Evolutionary conservation across 2,113 vertebrate genomes (phyloP).

Genomic region (Dipodomys ordii): DNA sequence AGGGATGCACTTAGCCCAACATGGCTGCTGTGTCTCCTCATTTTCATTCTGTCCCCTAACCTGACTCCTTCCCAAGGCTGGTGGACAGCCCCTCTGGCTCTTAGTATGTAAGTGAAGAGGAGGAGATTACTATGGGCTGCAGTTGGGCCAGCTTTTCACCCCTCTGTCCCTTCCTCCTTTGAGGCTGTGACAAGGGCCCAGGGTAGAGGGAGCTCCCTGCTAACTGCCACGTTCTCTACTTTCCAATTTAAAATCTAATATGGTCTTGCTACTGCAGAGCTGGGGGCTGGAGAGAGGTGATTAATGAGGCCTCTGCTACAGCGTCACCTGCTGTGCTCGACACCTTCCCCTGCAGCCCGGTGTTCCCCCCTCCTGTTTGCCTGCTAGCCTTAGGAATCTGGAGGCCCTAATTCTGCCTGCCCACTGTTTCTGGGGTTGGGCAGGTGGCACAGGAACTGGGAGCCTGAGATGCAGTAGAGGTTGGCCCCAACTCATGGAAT

Average conservation of each 20-base stretch:
- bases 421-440: not conserved
- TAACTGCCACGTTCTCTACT: conserved; percentile 75
- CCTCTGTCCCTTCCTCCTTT: not conserved
- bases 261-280: conserved; percentile 75
- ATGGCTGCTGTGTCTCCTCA: not conserved
- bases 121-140: not conserved
- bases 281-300: conserved; percentile 81
- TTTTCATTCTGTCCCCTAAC: not conserved
- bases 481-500: not conserved
- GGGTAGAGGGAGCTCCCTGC: conserved; percentile 61
- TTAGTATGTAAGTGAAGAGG: not conserved
- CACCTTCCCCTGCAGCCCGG: conserved; percentile 63
- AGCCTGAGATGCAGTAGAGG: not conserved
- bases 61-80: not conserved
- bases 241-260: conserved; percentile 89
- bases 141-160: not conserved
- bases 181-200: conserved; percentile 45
- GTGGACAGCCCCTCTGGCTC: not conserved
- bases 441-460: not conserved
- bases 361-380: conserved; percentile 2
- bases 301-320: conserved; percentile 81
- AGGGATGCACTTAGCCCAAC: not conserved
- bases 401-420: not conserved
- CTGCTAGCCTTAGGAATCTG: not conserved
- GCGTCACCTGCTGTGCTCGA: conserved; percentile 63